These are phyloP conservation scores for Tipula vernalis DNA, from an alignment of 2,888 invertebrate species.

Conservation along the genomic window DNA sequence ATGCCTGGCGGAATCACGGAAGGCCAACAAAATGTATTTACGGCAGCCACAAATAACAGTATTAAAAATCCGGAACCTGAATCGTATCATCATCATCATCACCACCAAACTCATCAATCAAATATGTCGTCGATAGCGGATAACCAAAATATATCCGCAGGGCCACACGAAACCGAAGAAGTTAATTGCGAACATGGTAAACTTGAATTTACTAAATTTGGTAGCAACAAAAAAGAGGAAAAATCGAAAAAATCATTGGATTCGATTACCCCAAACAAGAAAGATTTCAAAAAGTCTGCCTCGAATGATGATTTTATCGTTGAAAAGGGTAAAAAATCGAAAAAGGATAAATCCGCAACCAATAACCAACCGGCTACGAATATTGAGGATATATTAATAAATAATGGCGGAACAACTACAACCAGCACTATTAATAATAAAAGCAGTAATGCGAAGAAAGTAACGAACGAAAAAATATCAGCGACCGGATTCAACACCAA, in stretches of 20 bases:
- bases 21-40: not conserved
- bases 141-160: not conserved
- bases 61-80: not conserved
- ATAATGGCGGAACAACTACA: not conserved
- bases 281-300: not conserved
- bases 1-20: not conserved
- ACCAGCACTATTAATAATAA: not conserved
- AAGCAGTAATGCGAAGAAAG: not conserved
- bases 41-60: not conserved
- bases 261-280: not conserved
- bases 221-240: not conserved
- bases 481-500: not conserved
- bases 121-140: not conserved
- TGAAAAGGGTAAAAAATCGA: not conserved
- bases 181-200: not conserved
- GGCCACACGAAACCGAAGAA: not conserved
- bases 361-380: not conserved
- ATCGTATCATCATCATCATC: not conserved
- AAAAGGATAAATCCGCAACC: not conserved
- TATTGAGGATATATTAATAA: not conserved
- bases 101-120: not conserved
- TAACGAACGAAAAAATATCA: not conserved
- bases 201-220: not conserved
- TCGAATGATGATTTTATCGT: not conserved
- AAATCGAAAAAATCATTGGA: not conserved